phyloP scores from a whole-genome alignment of 2,797 vertebrate genomes.

The Xenentodon cancila region DNA sequence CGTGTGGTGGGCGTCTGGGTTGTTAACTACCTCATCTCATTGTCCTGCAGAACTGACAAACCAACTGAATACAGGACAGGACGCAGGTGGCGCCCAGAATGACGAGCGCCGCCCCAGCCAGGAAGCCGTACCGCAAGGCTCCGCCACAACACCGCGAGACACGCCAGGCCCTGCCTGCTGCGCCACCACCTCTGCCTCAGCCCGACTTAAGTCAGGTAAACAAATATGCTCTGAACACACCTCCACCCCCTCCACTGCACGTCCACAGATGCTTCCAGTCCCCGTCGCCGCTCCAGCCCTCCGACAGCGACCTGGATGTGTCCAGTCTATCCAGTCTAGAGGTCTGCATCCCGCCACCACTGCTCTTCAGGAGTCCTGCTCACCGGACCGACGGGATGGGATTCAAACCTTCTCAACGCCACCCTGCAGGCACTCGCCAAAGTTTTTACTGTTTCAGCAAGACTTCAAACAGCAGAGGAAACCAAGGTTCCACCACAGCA shows the following conservation, averaged over 20 bases:
- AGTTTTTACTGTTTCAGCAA: background rate
- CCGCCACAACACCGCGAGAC: slow-evolving; percentile 95
- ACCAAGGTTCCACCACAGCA: background rate
- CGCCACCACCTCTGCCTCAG: slow-evolving; percentile 39
- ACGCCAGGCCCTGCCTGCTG: slow-evolving; percentile 81
- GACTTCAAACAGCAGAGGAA: slow-evolving; percentile 58
- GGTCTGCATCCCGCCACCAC: slow-evolving; percentile 50
- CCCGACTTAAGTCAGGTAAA: slow-evolving; percentile 86
- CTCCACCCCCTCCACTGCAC: slow-evolving; percentile 8
- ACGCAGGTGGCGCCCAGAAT: slow-evolving; percentile 74
- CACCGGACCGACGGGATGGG: background rate
- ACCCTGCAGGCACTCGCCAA: too few relatives aligned
- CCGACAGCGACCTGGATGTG: slow-evolving; percentile 84
- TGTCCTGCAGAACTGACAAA: slow-evolving; percentile 66
- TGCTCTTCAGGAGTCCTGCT: slow-evolving; percentile 24
- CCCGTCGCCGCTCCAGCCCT: slow-evolving; percentile 58
- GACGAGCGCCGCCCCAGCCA: slow-evolving; percentile 86
- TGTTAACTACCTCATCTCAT: slow-evolving; percentile 29
- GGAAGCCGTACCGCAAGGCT: slow-evolving; percentile 97
- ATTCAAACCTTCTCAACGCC: background rate
- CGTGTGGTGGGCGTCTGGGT: background rate
- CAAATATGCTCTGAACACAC: slow-evolving; percentile 33
- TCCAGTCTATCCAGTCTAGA: slow-evolving; percentile 79
- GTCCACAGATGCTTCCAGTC: too few relatives aligned
- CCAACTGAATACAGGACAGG: slow-evolving; percentile 7